These are phyloP conservation scores for Herminia tarsipennalis DNA, from an alignment of 2,888 invertebrate species.

Conservation along the genomic window DNA sequence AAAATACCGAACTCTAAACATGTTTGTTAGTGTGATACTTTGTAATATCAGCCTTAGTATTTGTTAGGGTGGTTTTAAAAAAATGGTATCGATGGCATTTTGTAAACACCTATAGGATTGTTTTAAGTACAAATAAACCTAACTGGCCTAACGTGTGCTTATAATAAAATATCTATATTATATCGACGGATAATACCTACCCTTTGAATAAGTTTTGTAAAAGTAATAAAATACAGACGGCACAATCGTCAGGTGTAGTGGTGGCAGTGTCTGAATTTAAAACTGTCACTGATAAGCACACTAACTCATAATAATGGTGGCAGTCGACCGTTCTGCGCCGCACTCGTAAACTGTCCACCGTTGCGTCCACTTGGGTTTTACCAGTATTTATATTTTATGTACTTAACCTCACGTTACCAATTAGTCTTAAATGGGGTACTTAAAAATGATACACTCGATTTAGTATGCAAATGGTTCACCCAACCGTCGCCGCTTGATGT, in stretches of 20 bases:
- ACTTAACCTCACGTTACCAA: constrained; percentile 37
- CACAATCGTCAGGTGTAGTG: constrained; percentile 45
- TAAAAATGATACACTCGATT: constrained; percentile 45
- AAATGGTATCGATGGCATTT: too few relatives aligned
- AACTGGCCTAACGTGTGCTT: too few relatives aligned
- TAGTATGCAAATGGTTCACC: constrained; percentile 42
- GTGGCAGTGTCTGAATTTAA: constrained; percentile 56
- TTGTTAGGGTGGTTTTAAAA: too few relatives aligned
- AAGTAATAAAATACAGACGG: constrained; percentile 13
- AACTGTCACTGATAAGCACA: constrained; percentile 66
- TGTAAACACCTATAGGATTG: too few relatives aligned
- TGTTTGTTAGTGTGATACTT: too few relatives aligned
- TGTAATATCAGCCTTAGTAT: too few relatives aligned
- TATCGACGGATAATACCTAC: too few relatives aligned
- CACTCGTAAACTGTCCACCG: constrained; percentile 39
- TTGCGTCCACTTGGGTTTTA: constrained; percentile 25
- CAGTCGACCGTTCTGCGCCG: constrained; percentile 30
- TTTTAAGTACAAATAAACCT: too few relatives aligned
- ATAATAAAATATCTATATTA: too few relatives aligned
- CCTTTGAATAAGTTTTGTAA: too few relatives aligned
- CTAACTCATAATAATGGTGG: constrained; percentile 66
- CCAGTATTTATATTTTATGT: constrained; percentile 38
- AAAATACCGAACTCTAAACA: too few relatives aligned
- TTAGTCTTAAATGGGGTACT: constrained; percentile 36
- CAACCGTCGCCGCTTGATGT: constrained; percentile 21